Evolutionary conservation across 2,113 vertebrate genomes (phyloP).

Genomic region (Platichthys stellatus): DNA sequence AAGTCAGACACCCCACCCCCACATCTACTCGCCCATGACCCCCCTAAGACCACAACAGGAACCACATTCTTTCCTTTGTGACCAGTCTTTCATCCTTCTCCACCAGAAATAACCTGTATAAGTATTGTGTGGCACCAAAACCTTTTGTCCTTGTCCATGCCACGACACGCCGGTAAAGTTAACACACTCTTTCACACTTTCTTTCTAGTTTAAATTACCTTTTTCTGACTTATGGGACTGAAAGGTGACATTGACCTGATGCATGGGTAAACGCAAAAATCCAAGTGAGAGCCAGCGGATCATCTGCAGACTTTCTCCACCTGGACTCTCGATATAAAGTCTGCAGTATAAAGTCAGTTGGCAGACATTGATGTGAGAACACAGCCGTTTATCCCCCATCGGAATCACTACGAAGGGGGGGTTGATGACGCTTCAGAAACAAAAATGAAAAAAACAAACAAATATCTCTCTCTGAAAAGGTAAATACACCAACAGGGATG

Average conservation of each 20-base stretch:
- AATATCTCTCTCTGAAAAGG: too few species aligned
- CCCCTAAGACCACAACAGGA: slow-evolving; percentile 78
- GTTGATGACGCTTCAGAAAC: too few species aligned
- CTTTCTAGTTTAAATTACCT: neutral
- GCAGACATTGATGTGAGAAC: too few species aligned
- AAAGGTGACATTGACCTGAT: slow-evolving; percentile 22
- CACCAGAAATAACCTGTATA: slow-evolving; percentile 71
- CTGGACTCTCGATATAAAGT: too few species aligned
- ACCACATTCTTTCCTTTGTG: slow-evolving; percentile 80
- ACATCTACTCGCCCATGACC: slow-evolving; percentile 67
- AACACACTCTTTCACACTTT: slow-evolving; percentile 35
- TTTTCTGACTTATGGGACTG: neutral
- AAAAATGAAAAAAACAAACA: too few species aligned
- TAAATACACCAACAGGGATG: too few species aligned
- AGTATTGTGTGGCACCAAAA: slow-evolving; percentile 54
- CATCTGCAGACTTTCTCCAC: too few species aligned
- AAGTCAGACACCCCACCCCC: slow-evolving; percentile 73
- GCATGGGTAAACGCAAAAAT: too few species aligned
- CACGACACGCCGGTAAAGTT: slow-evolving; percentile 32
- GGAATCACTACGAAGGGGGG: too few species aligned
- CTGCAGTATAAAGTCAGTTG: too few species aligned
- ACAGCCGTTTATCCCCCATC: too few species aligned
- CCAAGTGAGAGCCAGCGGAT: too few species aligned
- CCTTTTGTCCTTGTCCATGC: slow-evolving; percentile 54
- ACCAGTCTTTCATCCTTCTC: slow-evolving; percentile 71